Percentiles rank a stretch among this genome's conserved stretches.
These are phyloP conservation scores for Papilio machaon DNA, from an alignment of 1,140 invertebrate genomes.

Conservation along the genomic window DNA sequence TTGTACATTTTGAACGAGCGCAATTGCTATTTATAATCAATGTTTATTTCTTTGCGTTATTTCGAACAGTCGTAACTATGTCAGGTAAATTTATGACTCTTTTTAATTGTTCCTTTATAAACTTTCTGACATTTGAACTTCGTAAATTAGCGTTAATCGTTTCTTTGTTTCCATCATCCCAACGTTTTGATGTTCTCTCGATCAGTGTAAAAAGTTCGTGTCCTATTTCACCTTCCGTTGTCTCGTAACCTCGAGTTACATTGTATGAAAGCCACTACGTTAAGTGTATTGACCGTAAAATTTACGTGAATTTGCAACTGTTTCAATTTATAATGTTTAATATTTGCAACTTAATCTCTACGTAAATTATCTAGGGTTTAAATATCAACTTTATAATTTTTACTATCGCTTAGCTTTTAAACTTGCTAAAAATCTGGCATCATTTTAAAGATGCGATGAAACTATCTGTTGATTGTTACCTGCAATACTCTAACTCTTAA, in stretches of 20 bases:
- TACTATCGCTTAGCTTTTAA: too few species aligned
- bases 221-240: background rate
- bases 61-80: conserved; percentile 4
- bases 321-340: background rate
- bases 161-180: background rate
- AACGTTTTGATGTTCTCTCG: conserved; percentile 27
- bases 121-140: conserved; percentile 25
- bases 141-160: conserved; percentile 8
- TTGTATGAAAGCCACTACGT: background rate
- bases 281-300: background rate
- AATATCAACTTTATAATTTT: too few species aligned
- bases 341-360: too few species aligned
- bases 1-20: background rate
- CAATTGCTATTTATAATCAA: background rate
- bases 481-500: conserved; percentile 82
- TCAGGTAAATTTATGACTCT: background rate
- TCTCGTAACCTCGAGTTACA: background rate
- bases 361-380: too few species aligned
- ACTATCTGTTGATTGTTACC: conserved; percentile 55
- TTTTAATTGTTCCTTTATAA: conserved; percentile 20
- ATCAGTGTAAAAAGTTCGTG: background rate
- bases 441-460: too few species aligned
- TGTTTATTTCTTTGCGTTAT: conserved; percentile 15
- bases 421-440: too few species aligned
- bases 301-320: background rate